Percentiles rank a stretch among this genome's conserved stretches.
Conservation (phyloP, 2,113 vertebrate genomes). For the Trochalopteron elliotii region DNA sequence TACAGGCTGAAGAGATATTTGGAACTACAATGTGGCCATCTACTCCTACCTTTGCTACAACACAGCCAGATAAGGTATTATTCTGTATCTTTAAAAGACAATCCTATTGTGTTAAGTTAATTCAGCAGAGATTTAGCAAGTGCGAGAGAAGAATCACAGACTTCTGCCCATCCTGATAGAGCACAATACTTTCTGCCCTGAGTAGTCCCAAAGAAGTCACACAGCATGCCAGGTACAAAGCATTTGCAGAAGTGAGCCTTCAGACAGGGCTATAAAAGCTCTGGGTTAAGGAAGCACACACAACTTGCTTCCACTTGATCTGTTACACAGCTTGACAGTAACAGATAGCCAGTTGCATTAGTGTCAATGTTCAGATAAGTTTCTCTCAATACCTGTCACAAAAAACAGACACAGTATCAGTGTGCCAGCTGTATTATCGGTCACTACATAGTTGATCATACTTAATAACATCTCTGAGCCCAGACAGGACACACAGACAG, state of each 20-base stretch:
- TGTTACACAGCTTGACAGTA: conserved; percentile 57
- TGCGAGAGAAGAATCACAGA: neutral
- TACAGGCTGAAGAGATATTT: conserved; percentile 6
- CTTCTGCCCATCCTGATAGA: neutral
- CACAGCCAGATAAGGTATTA: conserved; percentile 14
- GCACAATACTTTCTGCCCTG: neutral
- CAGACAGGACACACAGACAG: neutral
- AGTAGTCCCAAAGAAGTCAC: conserved; percentile 19
- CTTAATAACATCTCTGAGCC: conserved; percentile 22
- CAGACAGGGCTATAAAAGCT: conserved; percentile 24
- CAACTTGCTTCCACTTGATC: conserved; percentile 47
- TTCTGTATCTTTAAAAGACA: conserved; percentile 1
- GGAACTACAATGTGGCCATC: neutral
- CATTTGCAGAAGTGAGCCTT: conserved; percentile 13
- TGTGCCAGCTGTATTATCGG: conserved; percentile 17
- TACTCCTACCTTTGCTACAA: conserved; percentile 12
- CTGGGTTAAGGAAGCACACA: conserved; percentile 39
- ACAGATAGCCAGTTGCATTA: conserved; percentile 60
- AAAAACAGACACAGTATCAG: conserved; percentile 15
- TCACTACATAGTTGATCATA: conserved; percentile 46
- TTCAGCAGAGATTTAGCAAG: conserved; percentile 18
- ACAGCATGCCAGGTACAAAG: neutral
- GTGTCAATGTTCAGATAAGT: conserved; percentile 56
- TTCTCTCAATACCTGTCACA: conserved; percentile 57
- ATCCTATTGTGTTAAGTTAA: neutral